Percentiles rank a stretch among this genome's conserved stretches.
phyloP scores from a whole-genome alignment of 2,113 vertebrate genomes.

The Petroica traversi region DNA sequence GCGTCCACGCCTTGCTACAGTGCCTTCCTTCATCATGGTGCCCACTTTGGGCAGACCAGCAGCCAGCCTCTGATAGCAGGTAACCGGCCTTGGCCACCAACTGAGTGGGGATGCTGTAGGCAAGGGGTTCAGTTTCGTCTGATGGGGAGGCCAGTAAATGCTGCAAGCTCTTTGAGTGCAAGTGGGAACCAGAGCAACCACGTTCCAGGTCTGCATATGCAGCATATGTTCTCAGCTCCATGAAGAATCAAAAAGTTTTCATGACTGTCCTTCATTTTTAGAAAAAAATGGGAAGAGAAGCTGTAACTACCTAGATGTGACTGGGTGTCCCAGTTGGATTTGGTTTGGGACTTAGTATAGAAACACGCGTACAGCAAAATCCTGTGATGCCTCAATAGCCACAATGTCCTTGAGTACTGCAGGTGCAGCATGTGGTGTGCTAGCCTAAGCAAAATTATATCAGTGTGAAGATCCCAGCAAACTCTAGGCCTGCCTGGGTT shows the following conservation, averaged over 20 bases:
- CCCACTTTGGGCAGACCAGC: constrained; percentile 86
- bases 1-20: constrained; percentile 86
- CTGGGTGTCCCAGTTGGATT: not conserved
- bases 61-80: constrained; percentile 89
- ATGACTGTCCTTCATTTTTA: not conserved
- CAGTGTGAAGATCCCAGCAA: not conserved
- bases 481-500: not conserved
- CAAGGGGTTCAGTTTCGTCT: constrained; percentile 40
- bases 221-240: not conserved
- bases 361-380: not conserved
- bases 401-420: not conserved
- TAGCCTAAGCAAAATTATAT: not conserved
- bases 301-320: not conserved
- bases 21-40: constrained; percentile 79
- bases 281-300: not conserved
- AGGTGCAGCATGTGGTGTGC: not conserved
- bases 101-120: constrained; percentile 54
- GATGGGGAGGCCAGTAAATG: constrained; percentile 16
- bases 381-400: not conserved
- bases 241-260: not conserved
- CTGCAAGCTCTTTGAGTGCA: constrained; percentile 59
- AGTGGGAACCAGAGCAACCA: constrained; percentile 4
- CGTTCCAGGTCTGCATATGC: not conserved
- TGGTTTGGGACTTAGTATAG: not conserved
- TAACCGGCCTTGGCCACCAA: constrained; percentile 68